These are phyloP conservation scores for Sternarchorhynchus goeldii DNA, from an alignment of 2,797 vertebrate species.

Conservation along the genomic window DNA sequence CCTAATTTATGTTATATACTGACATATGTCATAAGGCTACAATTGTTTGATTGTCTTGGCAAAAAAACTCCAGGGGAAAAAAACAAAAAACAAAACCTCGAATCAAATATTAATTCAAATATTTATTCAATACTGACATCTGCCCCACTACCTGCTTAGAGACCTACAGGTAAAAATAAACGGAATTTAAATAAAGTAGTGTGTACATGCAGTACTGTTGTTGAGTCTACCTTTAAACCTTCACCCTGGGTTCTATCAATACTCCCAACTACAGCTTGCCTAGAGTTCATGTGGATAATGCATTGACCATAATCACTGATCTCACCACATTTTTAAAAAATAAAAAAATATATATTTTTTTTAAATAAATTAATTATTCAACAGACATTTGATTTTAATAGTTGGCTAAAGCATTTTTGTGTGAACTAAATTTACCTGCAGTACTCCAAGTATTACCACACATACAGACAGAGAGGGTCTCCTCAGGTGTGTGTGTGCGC, in stretches of 20 bases:
- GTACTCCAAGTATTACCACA: constrained; percentile 82
- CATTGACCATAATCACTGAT: neutral
- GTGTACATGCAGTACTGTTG: neutral
- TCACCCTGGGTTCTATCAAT: too few species aligned
- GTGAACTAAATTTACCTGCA: constrained; percentile 83
- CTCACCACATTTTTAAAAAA: constrained; percentile 31
- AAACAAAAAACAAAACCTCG: too few species aligned
- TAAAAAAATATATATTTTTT: too few species aligned
- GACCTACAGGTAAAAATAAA: neutral
- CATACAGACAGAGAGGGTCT: constrained; percentile 78
- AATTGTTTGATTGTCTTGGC: too few species aligned
- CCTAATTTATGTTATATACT: too few species aligned
- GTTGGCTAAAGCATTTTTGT: constrained; percentile 62
- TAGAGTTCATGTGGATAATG: constrained; percentile 45
- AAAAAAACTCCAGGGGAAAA: too few species aligned
- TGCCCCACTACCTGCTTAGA: neutral
- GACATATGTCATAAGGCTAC: too few species aligned
- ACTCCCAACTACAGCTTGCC: too few species aligned
- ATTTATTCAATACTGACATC: neutral
- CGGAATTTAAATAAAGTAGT: neutral
- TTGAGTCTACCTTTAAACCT: too few species aligned
- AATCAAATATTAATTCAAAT: too few species aligned
- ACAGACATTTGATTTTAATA: constrained; percentile 27
- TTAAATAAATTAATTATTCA: constrained; percentile 20
- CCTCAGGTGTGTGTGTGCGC: constrained; percentile 75